phyloP scores from a whole-genome alignment of 2,113 vertebrate genomes.

The Notothenia rossii region DNA sequence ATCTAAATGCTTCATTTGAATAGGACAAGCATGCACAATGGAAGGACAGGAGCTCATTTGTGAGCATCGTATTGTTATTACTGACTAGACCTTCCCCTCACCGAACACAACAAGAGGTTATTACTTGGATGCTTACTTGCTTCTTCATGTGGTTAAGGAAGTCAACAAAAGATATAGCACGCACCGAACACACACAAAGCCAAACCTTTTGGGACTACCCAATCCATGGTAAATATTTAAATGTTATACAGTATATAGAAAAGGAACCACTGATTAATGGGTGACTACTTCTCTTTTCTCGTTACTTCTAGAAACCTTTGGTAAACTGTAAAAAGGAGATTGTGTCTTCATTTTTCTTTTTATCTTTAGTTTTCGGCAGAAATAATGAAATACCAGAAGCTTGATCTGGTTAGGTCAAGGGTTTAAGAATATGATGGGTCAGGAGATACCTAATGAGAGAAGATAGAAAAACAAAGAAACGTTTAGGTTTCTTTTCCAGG shows the following conservation, averaged over 20 bases:
- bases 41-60: conserved; percentile 49
- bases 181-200: not conserved
- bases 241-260: too few relatives aligned
- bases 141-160: not conserved
- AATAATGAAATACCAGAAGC: not conserved
- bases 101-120: not conserved
- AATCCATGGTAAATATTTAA: too few relatives aligned
- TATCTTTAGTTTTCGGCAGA: too few relatives aligned
- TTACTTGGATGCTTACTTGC: not conserved
- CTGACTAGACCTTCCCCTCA: conserved; percentile 3
- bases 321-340: too few relatives aligned
- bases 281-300: too few relatives aligned
- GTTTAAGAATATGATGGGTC: not conserved
- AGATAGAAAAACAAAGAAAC: not conserved
- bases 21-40: conserved; percentile 56
- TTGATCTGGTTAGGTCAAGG: too few relatives aligned
- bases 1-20: conserved; percentile 72
- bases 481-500: not conserved
- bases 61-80: conserved; percentile 26
- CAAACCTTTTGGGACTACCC: not conserved
- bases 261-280: too few relatives aligned
- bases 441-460: not conserved
- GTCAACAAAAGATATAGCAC: not conserved
- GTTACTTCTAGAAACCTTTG: too few relatives aligned
- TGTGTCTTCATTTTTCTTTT: not conserved